Conservation (phyloP, 2,113 vertebrate genomes). For the Chamaetylas fuelleborni region DNA sequence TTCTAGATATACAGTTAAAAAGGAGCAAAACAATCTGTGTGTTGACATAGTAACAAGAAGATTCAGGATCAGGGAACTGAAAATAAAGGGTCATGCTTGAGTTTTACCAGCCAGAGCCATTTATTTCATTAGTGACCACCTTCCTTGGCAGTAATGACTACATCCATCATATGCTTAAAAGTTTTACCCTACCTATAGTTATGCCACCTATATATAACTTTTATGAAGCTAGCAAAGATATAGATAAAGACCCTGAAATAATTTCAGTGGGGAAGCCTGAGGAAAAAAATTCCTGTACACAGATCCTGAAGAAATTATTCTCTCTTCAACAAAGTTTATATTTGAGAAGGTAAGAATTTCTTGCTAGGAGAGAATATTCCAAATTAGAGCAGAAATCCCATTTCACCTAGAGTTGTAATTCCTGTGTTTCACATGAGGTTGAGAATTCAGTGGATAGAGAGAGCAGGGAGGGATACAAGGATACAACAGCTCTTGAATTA, state of each 20-base stretch:
- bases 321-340: neutral
- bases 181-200: neutral
- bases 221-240: neutral
- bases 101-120: neutral
- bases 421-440: conserved; percentile 5
- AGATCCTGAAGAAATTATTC: neutral
- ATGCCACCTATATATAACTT: neutral
- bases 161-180: neutral
- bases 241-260: neutral
- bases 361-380: neutral
- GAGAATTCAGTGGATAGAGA: neutral
- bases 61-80: neutral
- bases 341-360: neutral
- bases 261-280: neutral
- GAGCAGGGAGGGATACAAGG: neutral
- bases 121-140: neutral
- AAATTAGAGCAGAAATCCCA: neutral
- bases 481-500: neutral
- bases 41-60: neutral
- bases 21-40: neutral
- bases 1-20: neutral
- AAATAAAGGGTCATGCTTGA: neutral
- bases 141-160: neutral
- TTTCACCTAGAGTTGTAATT: neutral
- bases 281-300: neutral